Evolutionary conservation across 2,113 vertebrate species (phyloP), one percentile per base, ranked within the genome.

Genomic region (Oncorhynchus masou): DNA sequence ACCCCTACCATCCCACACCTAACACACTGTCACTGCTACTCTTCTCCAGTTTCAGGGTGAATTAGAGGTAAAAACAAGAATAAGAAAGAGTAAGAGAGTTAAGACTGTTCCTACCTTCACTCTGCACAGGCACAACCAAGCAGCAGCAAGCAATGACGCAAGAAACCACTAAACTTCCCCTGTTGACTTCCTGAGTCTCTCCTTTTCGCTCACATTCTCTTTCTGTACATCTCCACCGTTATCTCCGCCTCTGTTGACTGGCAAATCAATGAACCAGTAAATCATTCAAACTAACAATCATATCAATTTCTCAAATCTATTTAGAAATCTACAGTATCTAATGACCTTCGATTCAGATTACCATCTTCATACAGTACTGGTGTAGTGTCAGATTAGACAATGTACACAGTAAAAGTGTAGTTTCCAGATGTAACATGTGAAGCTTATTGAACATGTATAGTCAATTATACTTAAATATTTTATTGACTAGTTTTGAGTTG

Each of bases 121-220:
- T 84, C 87, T 90, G 87, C 88, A 90, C 83, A 83, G 85, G 88
- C 90, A 83, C 78, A 48, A 70, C 79, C 83, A 83, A 91, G 89
- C 75, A 87, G 83, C 87, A 89, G 86, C 88, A 88, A 87, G 39
- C n/a, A 77, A 84, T 94, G 93, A 94, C 90, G 92, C 91, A 93
- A 94, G 88, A 92, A 93, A 93, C 93, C 92, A 86, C 92, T 70
- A 87, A 91, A 93, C 93, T 94, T 94, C 93, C 94, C 91, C 91
- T 92, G 85, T 70, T 86, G 71, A 94, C 94, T 94, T 94, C 94
- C 94, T 94, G 94, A 88, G 89, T 90, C 69, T 86, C 74, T 74
- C 9, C 8, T 45, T 45, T 45, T 45, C 9, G 87, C 77, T 88
- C 77, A 16, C 49, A 51, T 51, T 51, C 39, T 62, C 59, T 62